These are phyloP conservation scores for Rhinatrema bivittatum DNA, from an alignment of 2,797 vertebrate species.

Conservation along the genomic window DNA sequence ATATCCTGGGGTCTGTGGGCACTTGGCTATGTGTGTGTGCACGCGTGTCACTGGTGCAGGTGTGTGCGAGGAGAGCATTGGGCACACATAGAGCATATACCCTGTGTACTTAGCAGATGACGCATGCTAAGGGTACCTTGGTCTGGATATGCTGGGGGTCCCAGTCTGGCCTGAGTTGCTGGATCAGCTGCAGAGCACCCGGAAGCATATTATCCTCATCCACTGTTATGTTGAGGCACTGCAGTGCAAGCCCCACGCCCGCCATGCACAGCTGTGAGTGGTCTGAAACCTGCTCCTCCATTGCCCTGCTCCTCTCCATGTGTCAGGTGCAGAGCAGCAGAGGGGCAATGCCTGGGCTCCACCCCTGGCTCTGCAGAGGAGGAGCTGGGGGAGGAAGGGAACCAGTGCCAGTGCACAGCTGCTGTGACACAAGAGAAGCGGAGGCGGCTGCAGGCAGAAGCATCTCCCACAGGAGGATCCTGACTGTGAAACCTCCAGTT, in stretches of 20 bases:
- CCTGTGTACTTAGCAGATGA: too few species aligned
- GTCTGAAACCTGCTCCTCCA: conserved; percentile 72
- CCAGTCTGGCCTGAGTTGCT: conserved; percentile 81
- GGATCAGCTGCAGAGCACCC: conserved; percentile 81
- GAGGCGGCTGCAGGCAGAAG: too few species aligned
- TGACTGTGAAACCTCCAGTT: too few species aligned
- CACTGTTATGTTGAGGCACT: conserved; percentile 65
- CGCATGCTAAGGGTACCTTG: conserved; percentile 58
- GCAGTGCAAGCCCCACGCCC: conserved; percentile 61
- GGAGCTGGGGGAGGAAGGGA: conserved; percentile 18
- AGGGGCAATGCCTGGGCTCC: too few species aligned
- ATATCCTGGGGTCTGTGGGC: too few species aligned
- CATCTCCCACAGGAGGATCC: too few species aligned
- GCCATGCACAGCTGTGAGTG: conserved; percentile 36
- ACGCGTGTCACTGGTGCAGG: too few species aligned
- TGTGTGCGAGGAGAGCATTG: too few species aligned
- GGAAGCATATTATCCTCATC: conserved; percentile 73
- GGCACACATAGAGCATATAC: too few species aligned
- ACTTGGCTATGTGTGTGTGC: too few species aligned
- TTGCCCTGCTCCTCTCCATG: conserved; percentile 32
- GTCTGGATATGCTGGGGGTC: conserved; percentile 64
- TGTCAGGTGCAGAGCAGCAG: conserved; percentile 37
- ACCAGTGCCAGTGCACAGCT: conserved; percentile 29
- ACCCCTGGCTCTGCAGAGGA: conserved; percentile 27
- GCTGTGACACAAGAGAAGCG: too few species aligned